A percentile compares a stretch with the other conserved stretches of the same genome.
phyloP scores from a whole-genome alignment of 2,797 vertebrate genomes.

The Pantherophis alleghaniensis region DNA sequence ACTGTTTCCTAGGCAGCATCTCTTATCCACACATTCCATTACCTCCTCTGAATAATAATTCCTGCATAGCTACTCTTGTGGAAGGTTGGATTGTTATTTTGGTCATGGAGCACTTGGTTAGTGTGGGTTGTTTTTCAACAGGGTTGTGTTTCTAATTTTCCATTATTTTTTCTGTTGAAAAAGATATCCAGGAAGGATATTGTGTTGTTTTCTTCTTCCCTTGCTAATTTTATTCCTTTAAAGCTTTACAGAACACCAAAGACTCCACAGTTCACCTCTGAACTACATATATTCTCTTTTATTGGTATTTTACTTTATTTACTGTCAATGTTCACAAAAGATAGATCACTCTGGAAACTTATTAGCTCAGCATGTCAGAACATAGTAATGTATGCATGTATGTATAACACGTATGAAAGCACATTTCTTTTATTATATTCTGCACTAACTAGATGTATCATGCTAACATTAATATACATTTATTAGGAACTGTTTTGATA shows the following conservation, averaged over 20 bases:
- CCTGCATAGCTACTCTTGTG: neutral
- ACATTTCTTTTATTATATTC: neutral
- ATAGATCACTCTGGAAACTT: neutral
- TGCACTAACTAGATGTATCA: neutral
- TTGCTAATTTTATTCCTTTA: neutral
- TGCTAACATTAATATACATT: neutral
- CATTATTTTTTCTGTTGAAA: neutral
- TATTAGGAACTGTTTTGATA: neutral
- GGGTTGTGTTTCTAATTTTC: neutral
- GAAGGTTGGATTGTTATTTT: neutral
- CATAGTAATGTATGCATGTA: neutral
- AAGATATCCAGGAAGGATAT: neutral
- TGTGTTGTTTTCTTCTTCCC: neutral
- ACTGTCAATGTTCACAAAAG: neutral
- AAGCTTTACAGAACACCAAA: neutral
- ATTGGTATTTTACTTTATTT: neutral
- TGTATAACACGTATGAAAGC: neutral
- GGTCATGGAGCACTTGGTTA: neutral
- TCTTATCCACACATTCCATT: neutral
- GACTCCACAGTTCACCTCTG: neutral
- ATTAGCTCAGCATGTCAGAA: neutral
- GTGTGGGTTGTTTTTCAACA: neutral
- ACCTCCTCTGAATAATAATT: neutral
- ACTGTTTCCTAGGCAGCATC: neutral
- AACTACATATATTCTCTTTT: neutral